These are phyloP conservation scores for Rousettus madagascariensis DNA, from an alignment of 2,797 vertebrate species.

Conservation along the genomic window DNA sequence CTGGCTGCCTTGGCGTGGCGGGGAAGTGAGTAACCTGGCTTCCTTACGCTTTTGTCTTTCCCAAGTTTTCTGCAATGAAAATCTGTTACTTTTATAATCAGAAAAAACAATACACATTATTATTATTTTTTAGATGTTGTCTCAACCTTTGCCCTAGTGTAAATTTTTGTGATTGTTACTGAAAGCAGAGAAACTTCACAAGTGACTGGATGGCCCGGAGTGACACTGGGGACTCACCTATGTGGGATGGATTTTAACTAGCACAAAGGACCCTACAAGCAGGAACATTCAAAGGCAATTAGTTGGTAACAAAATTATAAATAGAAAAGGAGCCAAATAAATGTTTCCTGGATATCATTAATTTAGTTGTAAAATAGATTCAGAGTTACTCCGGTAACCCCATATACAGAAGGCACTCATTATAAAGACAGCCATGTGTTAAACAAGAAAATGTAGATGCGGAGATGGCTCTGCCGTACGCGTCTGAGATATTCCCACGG, in stretches of 20 bases:
- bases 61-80: slow-evolving; percentile 56
- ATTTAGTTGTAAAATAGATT: slow-evolving; percentile 76
- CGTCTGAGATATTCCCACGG: slow-evolving; percentile 67
- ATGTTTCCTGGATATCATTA: slow-evolving; percentile 81
- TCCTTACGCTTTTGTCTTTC: slow-evolving; percentile 36
- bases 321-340: slow-evolving; percentile 81
- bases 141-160: slow-evolving; percentile 44
- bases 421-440: slow-evolving; percentile 81
- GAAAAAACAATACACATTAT: not conserved
- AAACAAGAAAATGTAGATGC: slow-evolving; percentile 76
- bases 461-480: slow-evolving; percentile 67
- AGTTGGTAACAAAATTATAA: slow-evolving; percentile 76
- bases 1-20: not conserved
- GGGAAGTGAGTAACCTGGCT: not conserved
- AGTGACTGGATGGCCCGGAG: slow-evolving; percentile 41
- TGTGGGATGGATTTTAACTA: slow-evolving; percentile 55
- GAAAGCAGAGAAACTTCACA: slow-evolving; percentile 52
- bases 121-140: slow-evolving; percentile 38
- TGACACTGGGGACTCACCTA: slow-evolving; percentile 35
- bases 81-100: slow-evolving; percentile 34
- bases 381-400: slow-evolving; percentile 76
- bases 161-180: slow-evolving; percentile 59
- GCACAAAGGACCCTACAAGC: slow-evolving; percentile 59
- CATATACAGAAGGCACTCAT: slow-evolving; percentile 77
- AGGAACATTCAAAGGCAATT: slow-evolving; percentile 76